A percentile compares a stretch with the other conserved stretches of the same genome.
These are phyloP conservation scores for Ceratotherium simum DNA, from an alignment of 2,113 vertebrate genomes.

Conservation along the genomic window DNA sequence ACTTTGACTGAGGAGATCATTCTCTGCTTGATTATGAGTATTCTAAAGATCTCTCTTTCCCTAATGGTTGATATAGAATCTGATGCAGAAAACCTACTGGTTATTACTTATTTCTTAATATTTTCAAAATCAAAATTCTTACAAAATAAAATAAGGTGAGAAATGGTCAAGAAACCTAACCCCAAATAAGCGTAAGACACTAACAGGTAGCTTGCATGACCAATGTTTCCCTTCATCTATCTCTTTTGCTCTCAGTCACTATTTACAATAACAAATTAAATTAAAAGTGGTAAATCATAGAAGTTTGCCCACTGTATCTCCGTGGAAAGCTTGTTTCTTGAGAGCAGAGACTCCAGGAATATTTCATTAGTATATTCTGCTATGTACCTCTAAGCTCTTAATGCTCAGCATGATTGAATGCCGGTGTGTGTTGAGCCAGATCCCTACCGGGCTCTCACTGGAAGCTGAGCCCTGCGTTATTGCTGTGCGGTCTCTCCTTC, in stretches of 20 bases:
- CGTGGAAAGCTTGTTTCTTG: not conserved
- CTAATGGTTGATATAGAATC: not conserved
- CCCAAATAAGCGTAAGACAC: not conserved
- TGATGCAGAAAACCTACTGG: not conserved
- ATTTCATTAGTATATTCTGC: not conserved
- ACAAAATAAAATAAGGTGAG: not conserved
- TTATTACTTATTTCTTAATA: not conserved
- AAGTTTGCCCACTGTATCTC: not conserved
- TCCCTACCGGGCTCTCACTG: not conserved
- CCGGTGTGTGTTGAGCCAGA: not conserved
- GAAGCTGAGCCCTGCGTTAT: not conserved
- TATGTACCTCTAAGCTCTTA: not conserved
- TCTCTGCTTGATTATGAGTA: not conserved
- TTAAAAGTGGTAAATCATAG: not conserved
- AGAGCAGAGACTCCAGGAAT: not conserved
- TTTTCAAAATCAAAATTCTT: constrained; percentile 31
- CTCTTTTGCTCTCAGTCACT: not conserved
- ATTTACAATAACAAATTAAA: not conserved
- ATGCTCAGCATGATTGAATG: not conserved
- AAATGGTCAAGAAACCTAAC: not conserved
- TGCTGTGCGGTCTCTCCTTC: not conserved
- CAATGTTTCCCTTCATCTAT: not conserved
- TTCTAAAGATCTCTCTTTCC: not conserved
- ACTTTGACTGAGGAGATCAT: not conserved
- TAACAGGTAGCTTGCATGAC: not conserved